phyloP scores from a whole-genome alignment of 2,797 vertebrate species.

The Psittacula echo region DNA sequence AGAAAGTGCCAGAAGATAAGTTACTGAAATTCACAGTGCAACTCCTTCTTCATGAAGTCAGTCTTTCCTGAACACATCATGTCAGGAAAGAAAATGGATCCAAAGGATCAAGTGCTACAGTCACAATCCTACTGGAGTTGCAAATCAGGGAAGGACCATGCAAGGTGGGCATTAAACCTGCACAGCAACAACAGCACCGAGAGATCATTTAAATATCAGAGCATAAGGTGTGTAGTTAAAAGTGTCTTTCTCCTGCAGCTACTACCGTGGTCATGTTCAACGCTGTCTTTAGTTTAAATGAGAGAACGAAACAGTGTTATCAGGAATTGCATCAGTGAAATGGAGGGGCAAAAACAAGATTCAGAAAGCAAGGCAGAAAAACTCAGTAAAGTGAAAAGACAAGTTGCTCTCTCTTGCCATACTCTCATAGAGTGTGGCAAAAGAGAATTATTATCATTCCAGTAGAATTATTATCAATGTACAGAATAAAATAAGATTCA shows the following conservation, averaged over 20 bases:
- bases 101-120: neutral
- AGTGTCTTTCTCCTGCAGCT: neutral
- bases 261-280: neutral
- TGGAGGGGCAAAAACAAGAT: neutral
- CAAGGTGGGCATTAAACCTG: neutral
- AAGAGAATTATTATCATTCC: neutral
- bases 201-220: neutral
- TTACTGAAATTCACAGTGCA: constrained; percentile 12
- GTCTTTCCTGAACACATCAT: neutral
- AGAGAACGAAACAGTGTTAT: neutral
- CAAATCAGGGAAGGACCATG: neutral
- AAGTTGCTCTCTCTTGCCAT: neutral
- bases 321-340: neutral
- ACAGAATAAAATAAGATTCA: neutral
- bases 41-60: neutral
- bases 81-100: neutral
- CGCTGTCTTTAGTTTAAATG: neutral
- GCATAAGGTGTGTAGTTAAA: neutral
- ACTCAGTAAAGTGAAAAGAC: neutral
- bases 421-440: neutral
- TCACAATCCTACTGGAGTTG: neutral
- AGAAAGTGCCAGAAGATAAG: neutral
- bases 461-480: neutral
- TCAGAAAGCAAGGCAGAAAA: neutral
- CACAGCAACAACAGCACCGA: neutral